Conservation (phyloP, 2,797 vertebrate genomes). For the Semotilus atromaculatus region DNA sequence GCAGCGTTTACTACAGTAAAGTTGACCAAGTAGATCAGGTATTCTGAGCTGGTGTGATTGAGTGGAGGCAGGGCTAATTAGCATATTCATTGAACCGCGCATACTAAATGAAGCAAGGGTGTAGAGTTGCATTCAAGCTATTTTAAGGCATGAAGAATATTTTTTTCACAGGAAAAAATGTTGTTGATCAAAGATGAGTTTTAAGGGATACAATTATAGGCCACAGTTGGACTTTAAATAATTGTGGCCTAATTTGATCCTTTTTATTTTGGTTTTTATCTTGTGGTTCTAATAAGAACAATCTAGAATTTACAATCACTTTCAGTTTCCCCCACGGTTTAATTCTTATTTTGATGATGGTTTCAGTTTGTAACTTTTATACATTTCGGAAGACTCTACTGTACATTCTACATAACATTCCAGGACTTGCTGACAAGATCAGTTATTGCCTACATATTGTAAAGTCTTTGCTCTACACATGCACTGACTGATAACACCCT, state of each 20-base stretch:
- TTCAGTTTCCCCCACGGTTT: neutral
- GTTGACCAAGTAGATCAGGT: no score
- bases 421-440: constrained; percentile 70
- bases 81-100: no score
- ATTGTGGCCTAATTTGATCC: neutral
- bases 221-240: neutral
- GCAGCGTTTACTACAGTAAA: no score
- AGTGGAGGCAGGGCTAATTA: no score
- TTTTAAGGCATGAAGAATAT: no score
- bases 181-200: no score
- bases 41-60: no score
- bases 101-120: no score
- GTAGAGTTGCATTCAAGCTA: no score
- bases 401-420: no score
- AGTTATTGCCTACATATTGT: constrained; percentile 57
- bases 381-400: constrained; percentile 53
- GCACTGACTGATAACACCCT: constrained; percentile 66
- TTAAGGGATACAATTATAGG: no score
- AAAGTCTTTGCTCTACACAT: constrained; percentile 69
- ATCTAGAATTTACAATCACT: neutral
- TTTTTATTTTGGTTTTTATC: neutral
- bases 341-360: neutral
- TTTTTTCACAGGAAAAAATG: no score
- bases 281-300: neutral
- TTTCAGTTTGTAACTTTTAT: neutral